Evolutionary conservation across 2,113 vertebrate genomes (phyloP), one percentile per base, ranked within the genome.

Genomic region (Neotragus pygmaeus): DNA sequence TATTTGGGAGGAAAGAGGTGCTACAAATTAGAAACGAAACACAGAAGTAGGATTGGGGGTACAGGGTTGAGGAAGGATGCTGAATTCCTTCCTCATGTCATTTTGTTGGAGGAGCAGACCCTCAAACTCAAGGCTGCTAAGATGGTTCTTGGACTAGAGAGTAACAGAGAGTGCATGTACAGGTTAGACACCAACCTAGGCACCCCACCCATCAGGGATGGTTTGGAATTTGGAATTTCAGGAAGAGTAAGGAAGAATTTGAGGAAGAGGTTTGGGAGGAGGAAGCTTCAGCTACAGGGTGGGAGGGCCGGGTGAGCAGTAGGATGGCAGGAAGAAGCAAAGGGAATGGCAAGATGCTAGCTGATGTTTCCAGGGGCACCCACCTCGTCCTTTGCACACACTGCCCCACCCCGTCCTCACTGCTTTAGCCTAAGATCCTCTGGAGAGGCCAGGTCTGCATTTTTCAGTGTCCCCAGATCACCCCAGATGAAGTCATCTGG

Each of bases 191-290:
- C 28, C 8, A 45, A 28, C 21, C 12, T 70, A 33, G 6, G 55
- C 13, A 13, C 49, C 30, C 1, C 0, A 1, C 1, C 10, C 3
- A 7, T 2, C 21, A 33, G 45, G 39, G 49, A 13, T 64, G 64
- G 43, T 33, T 83, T 10, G 14, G 2, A 5, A 64, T 57, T 16
- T n/a, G 36, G 73, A 28, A 28, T 6, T 73, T 86, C 81, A 17
- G 45, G 64, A 90, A 58, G 36, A 51, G 92, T 45, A n/a, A 2
- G 66, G 66, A 36, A 70, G 70, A 36, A 14, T 4, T 58, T 84
- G 78, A 9, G 57, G 81, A 84, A 57, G 43, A 49, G 94, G 43
- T 28, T 33, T 80, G 2, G 47, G 73, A 88, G 60, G n/a, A 49
- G 94, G 47, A 39, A 2, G 60, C n/a, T 87, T 94, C 1, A 36